Evolutionary conservation across 2,888 invertebrate genomes (phyloP).

Genomic region (Seira musarum): DNA sequence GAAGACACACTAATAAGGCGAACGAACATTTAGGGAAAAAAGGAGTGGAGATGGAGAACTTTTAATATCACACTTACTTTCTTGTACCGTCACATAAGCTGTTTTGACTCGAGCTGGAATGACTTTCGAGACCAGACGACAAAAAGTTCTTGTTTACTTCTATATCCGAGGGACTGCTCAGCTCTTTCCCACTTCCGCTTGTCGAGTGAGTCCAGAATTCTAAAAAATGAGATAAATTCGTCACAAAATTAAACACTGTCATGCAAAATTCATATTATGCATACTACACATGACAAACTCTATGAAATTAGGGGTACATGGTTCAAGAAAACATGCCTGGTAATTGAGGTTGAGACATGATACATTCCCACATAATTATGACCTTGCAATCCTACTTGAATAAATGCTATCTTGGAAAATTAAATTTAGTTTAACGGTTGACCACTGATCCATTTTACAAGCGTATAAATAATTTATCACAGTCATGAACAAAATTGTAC

Average conservation of each 20-base stretch:
- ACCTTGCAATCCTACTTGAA: too few relatives aligned
- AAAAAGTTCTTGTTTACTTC: constrained; percentile 67
- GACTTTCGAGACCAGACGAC: constrained; percentile 68
- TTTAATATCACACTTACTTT: constrained; percentile 59
- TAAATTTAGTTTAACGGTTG: too few relatives aligned
- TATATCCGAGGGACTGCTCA: constrained; percentile 68
- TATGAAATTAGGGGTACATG: too few relatives aligned
- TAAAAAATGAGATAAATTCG: constrained; percentile 32
- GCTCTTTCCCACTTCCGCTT: constrained; percentile 66
- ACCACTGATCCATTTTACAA: too few relatives aligned
- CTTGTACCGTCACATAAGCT: constrained; percentile 65
- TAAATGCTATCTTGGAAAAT: too few relatives aligned
- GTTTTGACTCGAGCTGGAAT: constrained; percentile 69
- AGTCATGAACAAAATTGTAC: too few relatives aligned
- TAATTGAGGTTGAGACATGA: too few relatives aligned
- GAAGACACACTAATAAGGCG: background rate
- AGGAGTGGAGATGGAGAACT: background rate
- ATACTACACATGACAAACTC: background rate
- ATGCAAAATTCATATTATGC: background rate
- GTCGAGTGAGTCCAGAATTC: constrained; percentile 69
- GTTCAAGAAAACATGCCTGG: too few relatives aligned
- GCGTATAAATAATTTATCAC: too few relatives aligned
- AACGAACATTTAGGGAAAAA: background rate
- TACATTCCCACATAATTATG: too few relatives aligned
- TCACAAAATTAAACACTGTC: background rate